Percentiles rank a stretch among this genome's conserved stretches.
phyloP scores from a whole-genome alignment of 2,888 invertebrate genomes.

The Belgica antarctica region DNA sequence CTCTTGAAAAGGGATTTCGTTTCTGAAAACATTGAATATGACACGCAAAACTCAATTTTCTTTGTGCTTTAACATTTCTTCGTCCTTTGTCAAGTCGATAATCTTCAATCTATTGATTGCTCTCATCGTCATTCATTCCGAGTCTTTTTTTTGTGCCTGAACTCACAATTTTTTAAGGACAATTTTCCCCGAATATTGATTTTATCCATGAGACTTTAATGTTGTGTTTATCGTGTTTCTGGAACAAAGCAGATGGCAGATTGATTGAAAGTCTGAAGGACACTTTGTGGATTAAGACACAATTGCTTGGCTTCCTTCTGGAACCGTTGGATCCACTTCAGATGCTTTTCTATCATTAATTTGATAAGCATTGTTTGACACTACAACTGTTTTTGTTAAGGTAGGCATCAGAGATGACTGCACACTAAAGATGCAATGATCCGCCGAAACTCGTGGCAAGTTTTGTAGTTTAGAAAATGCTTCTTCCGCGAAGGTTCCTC shows the following conservation, averaged over 20 bases:
- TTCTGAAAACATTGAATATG: slow-evolving; percentile 43
- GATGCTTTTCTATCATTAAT: not conserved
- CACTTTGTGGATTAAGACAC: slow-evolving; percentile 35
- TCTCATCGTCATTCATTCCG: slow-evolving; percentile 18
- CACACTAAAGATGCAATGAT: no score
- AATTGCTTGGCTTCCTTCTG: slow-evolving; percentile 7
- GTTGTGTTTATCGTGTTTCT: not conserved
- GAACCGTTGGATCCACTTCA: not conserved
- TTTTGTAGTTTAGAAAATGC: no score
- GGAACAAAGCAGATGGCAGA: slow-evolving; percentile 27
- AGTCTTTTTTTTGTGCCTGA: not conserved
- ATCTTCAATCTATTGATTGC: slow-evolving; percentile 41
- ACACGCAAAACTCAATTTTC: slow-evolving; percentile 42
- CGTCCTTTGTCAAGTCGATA: no score
- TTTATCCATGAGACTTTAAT: not conserved
- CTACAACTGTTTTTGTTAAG: not conserved
- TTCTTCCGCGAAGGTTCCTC: no score
- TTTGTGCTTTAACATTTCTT: slow-evolving; percentile 28
- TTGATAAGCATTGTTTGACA: not conserved
- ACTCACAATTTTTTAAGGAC: slow-evolving; percentile 21
- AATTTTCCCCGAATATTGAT: not conserved
- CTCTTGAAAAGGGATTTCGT: slow-evolving; percentile 24
- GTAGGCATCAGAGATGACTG: no score
- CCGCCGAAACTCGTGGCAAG: no score
- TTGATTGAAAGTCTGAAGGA: slow-evolving; percentile 39